Conservation (phyloP, 2,888 invertebrate genomes). For the Abrostola triplasia region DNA sequence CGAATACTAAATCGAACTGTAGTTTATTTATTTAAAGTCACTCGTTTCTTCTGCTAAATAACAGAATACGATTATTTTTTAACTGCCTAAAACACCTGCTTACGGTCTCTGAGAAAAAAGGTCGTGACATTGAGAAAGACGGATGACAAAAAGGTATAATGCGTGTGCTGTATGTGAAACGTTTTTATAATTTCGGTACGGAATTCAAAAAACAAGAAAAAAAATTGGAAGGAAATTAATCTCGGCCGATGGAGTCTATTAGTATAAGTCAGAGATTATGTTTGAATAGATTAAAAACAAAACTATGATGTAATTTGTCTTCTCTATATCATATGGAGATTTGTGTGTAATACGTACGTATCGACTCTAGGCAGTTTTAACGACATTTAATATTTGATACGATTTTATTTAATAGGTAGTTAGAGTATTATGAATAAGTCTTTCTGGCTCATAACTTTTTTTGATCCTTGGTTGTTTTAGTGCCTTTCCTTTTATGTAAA, state of each 20-base stretch:
- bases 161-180: not conserved
- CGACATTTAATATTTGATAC: not conserved
- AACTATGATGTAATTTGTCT: slow-evolving; percentile 14
- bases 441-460: too few species aligned
- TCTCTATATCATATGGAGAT: slow-evolving; percentile 6
- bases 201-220: slow-evolving; percentile 31
- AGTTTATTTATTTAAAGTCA: not conserved
- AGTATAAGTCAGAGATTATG: slow-evolving; percentile 35
- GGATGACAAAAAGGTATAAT: slow-evolving; percentile 21
- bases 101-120: slow-evolving; percentile 18
- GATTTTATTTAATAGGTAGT: not conserved
- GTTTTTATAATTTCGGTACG: slow-evolving; percentile 28
- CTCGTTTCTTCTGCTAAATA: not conserved
- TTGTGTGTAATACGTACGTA: not conserved
- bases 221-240: slow-evolving; percentile 45
- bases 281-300: slow-evolving; percentile 26
- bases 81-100: slow-evolving; percentile 30
- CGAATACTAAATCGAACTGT: not conserved
- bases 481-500: too few species aligned
- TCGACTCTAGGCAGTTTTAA: not conserved
- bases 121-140: slow-evolving; percentile 34
- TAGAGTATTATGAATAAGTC: too few species aligned
- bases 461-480: too few species aligned
- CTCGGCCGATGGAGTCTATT: slow-evolving; percentile 41
- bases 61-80: slow-evolving; percentile 10